phyloP scores from a whole-genome alignment of 2,888 invertebrate species.

The Chironomus riparius region DNA sequence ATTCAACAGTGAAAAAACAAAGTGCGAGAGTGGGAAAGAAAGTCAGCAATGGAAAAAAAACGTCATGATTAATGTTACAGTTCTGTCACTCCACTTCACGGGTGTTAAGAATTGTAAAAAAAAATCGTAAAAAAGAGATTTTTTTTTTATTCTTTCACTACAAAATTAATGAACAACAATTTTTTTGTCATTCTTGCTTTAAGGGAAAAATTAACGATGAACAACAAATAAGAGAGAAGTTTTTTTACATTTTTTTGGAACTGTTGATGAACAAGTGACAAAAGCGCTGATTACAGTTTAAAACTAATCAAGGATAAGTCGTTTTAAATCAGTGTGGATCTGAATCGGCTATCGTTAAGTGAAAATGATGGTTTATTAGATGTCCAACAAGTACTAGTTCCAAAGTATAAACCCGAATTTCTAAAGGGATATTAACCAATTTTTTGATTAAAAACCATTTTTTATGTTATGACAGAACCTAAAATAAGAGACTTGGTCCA shows the following conservation, averaged over 20 bases:
- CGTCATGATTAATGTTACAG: conserved; percentile 20
- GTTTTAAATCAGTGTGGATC: no score
- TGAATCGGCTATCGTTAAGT: no score
- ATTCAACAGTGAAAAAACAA: not conserved
- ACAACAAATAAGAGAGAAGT: not conserved
- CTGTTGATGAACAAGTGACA: no score
- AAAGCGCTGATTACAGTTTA: no score
- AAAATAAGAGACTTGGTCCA: no score
- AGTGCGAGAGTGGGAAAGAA: not conserved
- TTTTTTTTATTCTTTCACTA: not conserved
- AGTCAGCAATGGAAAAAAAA: not conserved
- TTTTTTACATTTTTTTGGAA: not conserved
- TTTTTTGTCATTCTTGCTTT: not conserved
- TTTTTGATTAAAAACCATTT: no score
- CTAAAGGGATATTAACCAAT: no score
- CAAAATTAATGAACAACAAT: conserved; percentile 23
- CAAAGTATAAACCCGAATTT: no score
- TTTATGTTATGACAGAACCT: no score
- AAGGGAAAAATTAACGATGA: not conserved
- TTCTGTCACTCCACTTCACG: not conserved
- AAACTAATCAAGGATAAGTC: no score
- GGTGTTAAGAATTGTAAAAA: not conserved
- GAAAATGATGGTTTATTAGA: no score
- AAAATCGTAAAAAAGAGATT: not conserved
- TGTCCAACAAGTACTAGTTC: no score